Conservation (phyloP, 2,113 vertebrate genomes). For the Oxyura jamaicensis region DNA sequence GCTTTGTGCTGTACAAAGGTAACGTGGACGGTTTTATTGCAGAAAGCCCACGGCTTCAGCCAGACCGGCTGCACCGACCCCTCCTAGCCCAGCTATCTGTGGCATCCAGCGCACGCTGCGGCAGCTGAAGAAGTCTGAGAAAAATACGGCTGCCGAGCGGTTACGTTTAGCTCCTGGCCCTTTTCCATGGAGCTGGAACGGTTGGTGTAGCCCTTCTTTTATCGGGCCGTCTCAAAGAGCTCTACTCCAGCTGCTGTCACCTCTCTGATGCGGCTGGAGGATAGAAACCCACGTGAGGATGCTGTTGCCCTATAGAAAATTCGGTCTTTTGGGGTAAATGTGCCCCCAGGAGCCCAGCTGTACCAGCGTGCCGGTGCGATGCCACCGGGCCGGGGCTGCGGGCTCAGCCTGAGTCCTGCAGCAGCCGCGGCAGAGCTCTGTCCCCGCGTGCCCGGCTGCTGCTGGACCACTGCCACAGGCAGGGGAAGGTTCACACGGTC, state of each 20-base stretch:
- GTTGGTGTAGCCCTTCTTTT: background rate
- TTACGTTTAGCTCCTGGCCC: background rate
- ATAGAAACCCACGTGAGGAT: background rate
- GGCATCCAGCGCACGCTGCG: background rate
- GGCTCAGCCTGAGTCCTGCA: background rate
- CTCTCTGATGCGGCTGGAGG: background rate
- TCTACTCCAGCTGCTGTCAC: background rate
- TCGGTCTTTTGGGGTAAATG: background rate
- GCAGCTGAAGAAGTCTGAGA: background rate
- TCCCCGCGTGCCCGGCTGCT: rapidly evolving
- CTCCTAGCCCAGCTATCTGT: background rate
- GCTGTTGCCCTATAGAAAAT: background rate
- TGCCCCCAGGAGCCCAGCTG: background rate
- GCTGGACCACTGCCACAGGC: background rate
- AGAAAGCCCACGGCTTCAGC: background rate
- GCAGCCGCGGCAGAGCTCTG: background rate
- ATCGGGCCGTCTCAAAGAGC: background rate
- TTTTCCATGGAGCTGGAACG: background rate
- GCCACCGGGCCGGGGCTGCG: background rate
- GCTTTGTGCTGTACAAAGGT: background rate
- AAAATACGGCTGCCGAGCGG: background rate
- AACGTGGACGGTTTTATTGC: background rate
- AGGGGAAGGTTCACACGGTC: rapidly evolving
- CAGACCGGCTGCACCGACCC: background rate
- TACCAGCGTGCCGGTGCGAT: background rate